phyloP scores from a whole-genome alignment of 1,140 invertebrate species.

The Trachymyrmex cornetzi region DNA sequence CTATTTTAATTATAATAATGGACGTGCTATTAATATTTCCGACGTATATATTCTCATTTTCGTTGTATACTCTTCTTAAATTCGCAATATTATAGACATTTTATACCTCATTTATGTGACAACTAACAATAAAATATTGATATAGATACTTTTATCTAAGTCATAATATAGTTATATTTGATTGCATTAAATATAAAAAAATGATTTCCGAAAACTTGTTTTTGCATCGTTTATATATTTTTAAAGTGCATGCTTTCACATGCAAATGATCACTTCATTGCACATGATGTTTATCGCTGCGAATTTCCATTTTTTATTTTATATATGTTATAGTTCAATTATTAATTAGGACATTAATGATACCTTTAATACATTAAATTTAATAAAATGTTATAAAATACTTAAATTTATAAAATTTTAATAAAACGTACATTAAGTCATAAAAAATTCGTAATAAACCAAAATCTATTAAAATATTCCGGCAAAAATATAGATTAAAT shows the following conservation, averaged over 20 bases:
- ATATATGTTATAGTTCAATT: not conserved
- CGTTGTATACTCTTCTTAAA: not conserved
- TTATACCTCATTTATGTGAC: not conserved
- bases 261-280: slow-evolving; percentile 16
- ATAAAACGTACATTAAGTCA: not conserved
- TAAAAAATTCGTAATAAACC: not conserved
- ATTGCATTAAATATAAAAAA: not conserved
- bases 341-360: not conserved
- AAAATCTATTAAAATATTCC: slow-evolving; percentile 8
- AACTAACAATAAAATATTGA: not conserved
- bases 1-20: slow-evolving; percentile 74
- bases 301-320: slow-evolving; percentile 18
- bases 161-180: not conserved
- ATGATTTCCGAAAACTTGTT: not conserved
- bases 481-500: not conserved
- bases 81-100: not conserved
- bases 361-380: not conserved
- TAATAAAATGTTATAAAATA: slow-evolving; percentile 8
- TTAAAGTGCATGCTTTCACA: slow-evolving; percentile 2
- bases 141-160: not conserved
- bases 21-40: not conserved
- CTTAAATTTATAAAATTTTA: slow-evolving; percentile 13
- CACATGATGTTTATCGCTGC: not conserved
- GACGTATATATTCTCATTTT: not conserved
- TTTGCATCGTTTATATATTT: not conserved